A percentile compares a stretch with the other conserved stretches of the same genome.
These are phyloP conservation scores for Gallinago undulata DNA, from an alignment of 2,113 vertebrate genomes.

Conservation along the genomic window DNA sequence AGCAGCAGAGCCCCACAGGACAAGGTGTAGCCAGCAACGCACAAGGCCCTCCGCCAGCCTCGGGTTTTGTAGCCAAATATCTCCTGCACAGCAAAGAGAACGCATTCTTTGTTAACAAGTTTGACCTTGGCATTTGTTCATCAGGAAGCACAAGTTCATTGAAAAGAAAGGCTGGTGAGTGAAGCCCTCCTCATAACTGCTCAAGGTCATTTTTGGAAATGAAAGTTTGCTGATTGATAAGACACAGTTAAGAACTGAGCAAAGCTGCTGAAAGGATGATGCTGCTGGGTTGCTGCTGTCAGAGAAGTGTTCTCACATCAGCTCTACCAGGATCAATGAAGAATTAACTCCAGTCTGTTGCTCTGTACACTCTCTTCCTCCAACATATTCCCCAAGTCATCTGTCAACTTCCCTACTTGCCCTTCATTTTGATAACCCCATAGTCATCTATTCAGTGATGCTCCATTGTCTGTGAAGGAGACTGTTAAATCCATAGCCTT, in stretches of 20 bases:
- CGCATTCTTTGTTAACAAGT: not conserved
- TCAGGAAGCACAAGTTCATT: not conserved
- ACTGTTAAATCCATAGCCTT: not conserved
- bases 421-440: not conserved
- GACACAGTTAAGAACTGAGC: not conserved
- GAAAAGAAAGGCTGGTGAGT: not conserved
- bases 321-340: not conserved
- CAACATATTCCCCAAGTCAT: not conserved
- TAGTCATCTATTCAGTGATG: not conserved
- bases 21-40: constrained; percentile 72
- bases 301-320: not conserved
- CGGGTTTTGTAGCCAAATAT: constrained; percentile 78
- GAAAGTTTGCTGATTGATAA: not conserved
- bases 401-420: not conserved
- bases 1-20: constrained; percentile 76
- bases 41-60: constrained; percentile 55
- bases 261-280: not conserved
- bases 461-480: not conserved
- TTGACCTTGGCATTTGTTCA: not conserved
- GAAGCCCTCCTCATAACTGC: not conserved
- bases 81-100: constrained; percentile 68
- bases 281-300: not conserved
- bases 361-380: not conserved
- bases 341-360: not conserved
- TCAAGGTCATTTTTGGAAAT: not conserved